Conservation (phyloP, 1,140 invertebrate genomes). For the Ephestia elutella region DNA sequence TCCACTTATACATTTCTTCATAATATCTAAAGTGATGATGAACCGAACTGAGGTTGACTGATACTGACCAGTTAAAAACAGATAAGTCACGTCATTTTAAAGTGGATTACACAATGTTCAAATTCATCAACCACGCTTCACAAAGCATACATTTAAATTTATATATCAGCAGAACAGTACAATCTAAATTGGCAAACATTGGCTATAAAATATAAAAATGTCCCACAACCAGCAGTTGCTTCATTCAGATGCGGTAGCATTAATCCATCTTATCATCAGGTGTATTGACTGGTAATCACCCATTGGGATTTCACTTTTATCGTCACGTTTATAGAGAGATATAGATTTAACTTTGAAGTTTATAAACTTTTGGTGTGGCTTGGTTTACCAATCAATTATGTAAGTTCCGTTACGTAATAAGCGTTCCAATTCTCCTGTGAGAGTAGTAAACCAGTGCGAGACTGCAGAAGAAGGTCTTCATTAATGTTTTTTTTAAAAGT, state of each 20-base stretch:
- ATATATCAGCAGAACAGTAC: no score
- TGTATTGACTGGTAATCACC: not conserved
- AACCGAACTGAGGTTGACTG: no score
- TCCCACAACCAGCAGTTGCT: slow-evolving; percentile 29
- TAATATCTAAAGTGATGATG: no score
- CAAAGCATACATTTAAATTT: no score
- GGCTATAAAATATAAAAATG: slow-evolving; percentile 20
- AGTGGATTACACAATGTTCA: no score
- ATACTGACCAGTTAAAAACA: no score
- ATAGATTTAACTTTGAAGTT: not conserved
- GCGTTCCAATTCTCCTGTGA: slow-evolving; percentile 27
- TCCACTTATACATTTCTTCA: no score
- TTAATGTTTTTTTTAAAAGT: slow-evolving; percentile 19
- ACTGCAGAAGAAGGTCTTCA: not conserved
- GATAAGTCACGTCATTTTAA: no score
- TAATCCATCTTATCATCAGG: slow-evolving; percentile 6
- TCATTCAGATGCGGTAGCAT: slow-evolving; percentile 29
- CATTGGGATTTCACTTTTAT: slow-evolving; percentile 1
- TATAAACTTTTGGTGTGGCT: not conserved
- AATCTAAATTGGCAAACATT: slow-evolving; percentile 17
- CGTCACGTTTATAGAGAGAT: not conserved
- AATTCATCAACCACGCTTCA: no score
- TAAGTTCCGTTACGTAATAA: slow-evolving; percentile 42
- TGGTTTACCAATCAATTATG: slow-evolving; percentile 48
- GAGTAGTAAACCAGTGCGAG: not conserved